A percentile compares a stretch with the other conserved stretches of the same genome.
Evolutionary conservation across 1,140 invertebrate genomes (phyloP).

Genomic region (Antheraea mylitta): DNA sequence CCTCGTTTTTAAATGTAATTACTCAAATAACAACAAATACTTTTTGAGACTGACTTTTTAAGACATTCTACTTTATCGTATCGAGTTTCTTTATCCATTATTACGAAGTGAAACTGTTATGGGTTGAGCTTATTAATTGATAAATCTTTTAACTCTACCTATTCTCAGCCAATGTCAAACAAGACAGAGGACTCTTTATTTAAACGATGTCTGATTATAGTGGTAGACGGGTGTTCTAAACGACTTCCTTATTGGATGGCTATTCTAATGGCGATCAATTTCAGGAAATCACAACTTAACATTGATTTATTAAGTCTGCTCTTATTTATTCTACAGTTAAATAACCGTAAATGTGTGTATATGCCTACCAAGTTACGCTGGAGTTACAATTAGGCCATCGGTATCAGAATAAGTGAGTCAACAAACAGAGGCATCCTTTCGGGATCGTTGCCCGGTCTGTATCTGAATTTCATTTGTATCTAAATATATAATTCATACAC

Average conservation of each 20-base stretch:
- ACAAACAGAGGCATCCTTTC: conserved; percentile 57
- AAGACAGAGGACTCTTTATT: not conserved
- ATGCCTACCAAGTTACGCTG: conserved; percentile 45
- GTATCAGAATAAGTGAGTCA: conserved; percentile 52
- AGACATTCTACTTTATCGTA: no score
- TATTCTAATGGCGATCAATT: conserved; percentile 52
- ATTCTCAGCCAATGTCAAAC: not conserved
- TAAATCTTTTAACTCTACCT: not conserved
- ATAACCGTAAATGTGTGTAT: conserved; percentile 41
- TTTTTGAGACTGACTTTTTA: no score
- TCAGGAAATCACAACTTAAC: conserved; percentile 53
- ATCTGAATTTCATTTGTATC: conserved; percentile 33
- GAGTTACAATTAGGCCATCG: conserved; percentile 48
- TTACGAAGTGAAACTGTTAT: no score
- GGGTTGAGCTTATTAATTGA: no score
- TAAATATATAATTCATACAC: conserved; percentile 34
- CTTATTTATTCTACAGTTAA: conserved; percentile 54
- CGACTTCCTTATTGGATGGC: conserved; percentile 38
- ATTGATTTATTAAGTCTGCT: conserved; percentile 59
- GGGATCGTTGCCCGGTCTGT: conserved; percentile 45
- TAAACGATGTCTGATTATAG: conserved; percentile 17
- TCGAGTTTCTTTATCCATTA: no score
- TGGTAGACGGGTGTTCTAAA: conserved; percentile 47
- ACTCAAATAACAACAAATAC: no score
- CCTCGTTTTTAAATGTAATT: no score